Percentiles rank a stretch among this genome's conserved stretches.
phyloP scores from a whole-genome alignment of 2,888 invertebrate species.

The Mechanitis mazaeus region DNA sequence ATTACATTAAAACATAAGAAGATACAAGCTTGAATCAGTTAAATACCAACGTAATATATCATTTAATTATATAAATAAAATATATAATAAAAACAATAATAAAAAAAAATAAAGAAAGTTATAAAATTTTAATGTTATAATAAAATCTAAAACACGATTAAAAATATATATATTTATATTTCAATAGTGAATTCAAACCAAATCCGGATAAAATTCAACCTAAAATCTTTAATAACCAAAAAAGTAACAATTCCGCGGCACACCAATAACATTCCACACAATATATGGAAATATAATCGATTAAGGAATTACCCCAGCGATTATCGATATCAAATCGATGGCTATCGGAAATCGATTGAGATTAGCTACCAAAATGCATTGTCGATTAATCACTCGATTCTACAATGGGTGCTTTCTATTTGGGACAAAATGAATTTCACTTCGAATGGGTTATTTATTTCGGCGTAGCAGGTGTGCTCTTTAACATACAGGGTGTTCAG shows the following conservation, averaged over 20 bases:
- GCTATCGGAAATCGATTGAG: conserved; percentile 53
- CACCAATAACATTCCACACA: conserved; percentile 6
- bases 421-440: conserved; percentile 68
- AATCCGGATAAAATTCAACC: too few species aligned
- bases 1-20: too few species aligned
- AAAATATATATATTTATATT: too few species aligned
- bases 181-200: too few species aligned
- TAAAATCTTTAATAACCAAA: not conserved
- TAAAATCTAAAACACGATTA: too few species aligned
- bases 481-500: conserved; percentile 46
- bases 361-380: conserved; percentile 47
- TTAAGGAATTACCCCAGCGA: conserved; percentile 28
- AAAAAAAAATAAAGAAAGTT: too few species aligned
- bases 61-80: too few species aligned
- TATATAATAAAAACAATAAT: too few species aligned
- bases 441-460: conserved; percentile 64
- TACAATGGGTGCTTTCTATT: conserved; percentile 44
- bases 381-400: conserved; percentile 40
- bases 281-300: conserved; percentile 22
- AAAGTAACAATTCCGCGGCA: conserved; percentile 3
- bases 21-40: too few species aligned
- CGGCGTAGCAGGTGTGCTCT: conserved; percentile 57
- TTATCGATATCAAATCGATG: conserved; percentile 48
- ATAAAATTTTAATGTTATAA: too few species aligned
- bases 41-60: too few species aligned